Evolutionary conservation across 2,797 vertebrate genomes (phyloP), one percentile per base, ranked within the genome.

Genomic region (Acipenser transmontanus): DNA sequence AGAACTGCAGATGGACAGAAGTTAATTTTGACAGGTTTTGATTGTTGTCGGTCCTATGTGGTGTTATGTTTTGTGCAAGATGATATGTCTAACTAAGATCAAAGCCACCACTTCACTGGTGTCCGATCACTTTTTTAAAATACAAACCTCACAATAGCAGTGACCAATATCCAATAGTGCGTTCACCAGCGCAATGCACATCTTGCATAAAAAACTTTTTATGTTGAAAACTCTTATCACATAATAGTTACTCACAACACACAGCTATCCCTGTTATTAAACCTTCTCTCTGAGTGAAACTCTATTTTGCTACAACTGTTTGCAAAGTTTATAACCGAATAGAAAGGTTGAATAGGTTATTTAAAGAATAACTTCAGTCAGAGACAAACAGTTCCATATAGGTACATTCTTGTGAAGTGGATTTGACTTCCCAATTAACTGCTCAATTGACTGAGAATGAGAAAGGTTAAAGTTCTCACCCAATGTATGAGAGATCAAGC

Each of bases 11-110:
- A 77, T 80, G 71, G 72, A 76, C 66, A 78, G 77, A 76, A 71
- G 73, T 70, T 79, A 68, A 79, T 77, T 76, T 70, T 74, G 82
- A 88, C 80, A 71, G 76, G 76, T 81, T 77, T 70, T 51, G 13
- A 65, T 73, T 69, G 47, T 65, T 59, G 63, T 68, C 61, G 17
- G 59, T 69, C 6, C 66, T 67, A 67, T n/a, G 54, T 57, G 34
- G 54, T 68, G 69, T 71, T 61, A 50, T 50, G 73, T 70, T 67
- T 68, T 69, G 66, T 74, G 72, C 74, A 74, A 72, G 71, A 48
- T 71, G 62, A 76, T 34, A 34, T 34, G 34, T 34, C 34, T 4
- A 34, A 34, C 34, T 34, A 34, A 34, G 34, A 34, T 34, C 34
- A 34, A 34, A 34, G 34, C 34, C 34, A 34, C 34, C 34, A 34